phyloP scores from a whole-genome alignment of 2,888 invertebrate genomes.

The Mythimna pallens region DNA sequence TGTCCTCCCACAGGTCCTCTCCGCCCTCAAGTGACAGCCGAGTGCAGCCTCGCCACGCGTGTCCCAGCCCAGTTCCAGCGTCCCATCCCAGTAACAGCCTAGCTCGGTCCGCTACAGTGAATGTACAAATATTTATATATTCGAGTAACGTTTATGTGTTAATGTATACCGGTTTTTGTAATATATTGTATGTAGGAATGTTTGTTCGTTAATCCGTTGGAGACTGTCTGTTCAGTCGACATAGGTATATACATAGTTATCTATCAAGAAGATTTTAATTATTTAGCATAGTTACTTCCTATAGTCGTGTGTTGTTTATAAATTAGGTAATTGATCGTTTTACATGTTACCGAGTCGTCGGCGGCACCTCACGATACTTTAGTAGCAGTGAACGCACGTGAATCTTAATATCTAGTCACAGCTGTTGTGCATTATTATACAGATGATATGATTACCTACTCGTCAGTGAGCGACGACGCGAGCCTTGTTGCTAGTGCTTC shows the following conservation, averaged over 20 bases:
- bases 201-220: slow-evolving; percentile 62
- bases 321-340: slow-evolving; percentile 64
- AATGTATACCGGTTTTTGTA: slow-evolving; percentile 67
- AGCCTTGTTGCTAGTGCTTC: slow-evolving; percentile 62
- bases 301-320: slow-evolving; percentile 72
- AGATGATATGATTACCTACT: slow-evolving; percentile 58
- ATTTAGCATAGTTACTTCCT: slow-evolving; percentile 68
- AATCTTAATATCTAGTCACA: slow-evolving; percentile 85
- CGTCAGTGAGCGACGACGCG: slow-evolving; percentile 29
- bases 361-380: slow-evolving; percentile 65
- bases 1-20: slow-evolving; percentile 69
- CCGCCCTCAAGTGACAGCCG: slow-evolving; percentile 60
- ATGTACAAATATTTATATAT: slow-evolving; percentile 75
- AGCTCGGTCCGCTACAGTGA: slow-evolving; percentile 55
- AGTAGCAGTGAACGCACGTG: slow-evolving; percentile 72
- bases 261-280: slow-evolving; percentile 66
- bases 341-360: slow-evolving; percentile 66
- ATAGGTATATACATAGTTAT: slow-evolving; percentile 56
- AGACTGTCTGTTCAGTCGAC: slow-evolving; percentile 56
- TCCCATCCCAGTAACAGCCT: slow-evolving; percentile 30
- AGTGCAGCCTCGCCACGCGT: not conserved
- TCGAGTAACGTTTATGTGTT: slow-evolving; percentile 67
- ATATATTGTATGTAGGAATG: slow-evolving; percentile 67
- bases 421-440: slow-evolving; percentile 80
- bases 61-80: slow-evolving; percentile 14